Evolutionary conservation across 1,140 invertebrate species (phyloP).

Genomic region (Zaprionus nigranus): DNA sequence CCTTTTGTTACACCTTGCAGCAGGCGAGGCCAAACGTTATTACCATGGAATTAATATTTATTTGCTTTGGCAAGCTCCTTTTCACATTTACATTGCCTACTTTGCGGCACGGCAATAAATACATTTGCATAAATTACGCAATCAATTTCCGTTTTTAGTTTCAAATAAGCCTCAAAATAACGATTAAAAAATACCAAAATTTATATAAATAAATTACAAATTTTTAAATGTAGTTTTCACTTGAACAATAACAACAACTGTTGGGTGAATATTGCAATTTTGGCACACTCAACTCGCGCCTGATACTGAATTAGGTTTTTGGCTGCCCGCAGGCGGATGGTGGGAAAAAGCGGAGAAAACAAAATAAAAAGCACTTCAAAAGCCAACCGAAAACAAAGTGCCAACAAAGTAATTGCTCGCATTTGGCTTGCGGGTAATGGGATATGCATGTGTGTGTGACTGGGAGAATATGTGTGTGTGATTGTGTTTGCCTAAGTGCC

Average conservation of each 20-base stretch:
- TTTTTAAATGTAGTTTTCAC: not conserved
- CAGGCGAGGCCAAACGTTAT: constrained; percentile 60
- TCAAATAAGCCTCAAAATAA: not conserved
- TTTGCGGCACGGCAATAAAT: constrained; percentile 66
- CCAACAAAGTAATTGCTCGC: constrained; percentile 75
- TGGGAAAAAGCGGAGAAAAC: constrained; percentile 27
- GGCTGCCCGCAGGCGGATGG: constrained; percentile 7
- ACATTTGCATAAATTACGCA: constrained; percentile 77
- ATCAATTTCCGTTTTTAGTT: constrained; percentile 36
- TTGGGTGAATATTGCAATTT: constrained; percentile 39
- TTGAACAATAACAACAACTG: constrained; percentile 15
- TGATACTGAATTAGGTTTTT: constrained; percentile 7
- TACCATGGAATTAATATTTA: constrained; percentile 81
- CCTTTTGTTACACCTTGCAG: constrained; percentile 61
- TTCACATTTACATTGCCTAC: constrained; percentile 39
- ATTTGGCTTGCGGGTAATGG: constrained; percentile 59
- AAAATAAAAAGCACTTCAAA: constrained; percentile 60
- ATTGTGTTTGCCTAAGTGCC: constrained; percentile 21
- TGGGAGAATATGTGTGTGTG: constrained; percentile 4
- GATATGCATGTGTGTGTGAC: not conserved
- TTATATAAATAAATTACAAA: not conserved
- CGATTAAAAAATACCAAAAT: not conserved
- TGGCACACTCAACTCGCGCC: constrained; percentile 6
- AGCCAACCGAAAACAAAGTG: constrained; percentile 66
- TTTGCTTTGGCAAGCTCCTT: constrained; percentile 61